These are phyloP conservation scores for Tenebrosternarchus preto DNA, from an alignment of 2,113 vertebrate species.

Conservation along the genomic window DNA sequence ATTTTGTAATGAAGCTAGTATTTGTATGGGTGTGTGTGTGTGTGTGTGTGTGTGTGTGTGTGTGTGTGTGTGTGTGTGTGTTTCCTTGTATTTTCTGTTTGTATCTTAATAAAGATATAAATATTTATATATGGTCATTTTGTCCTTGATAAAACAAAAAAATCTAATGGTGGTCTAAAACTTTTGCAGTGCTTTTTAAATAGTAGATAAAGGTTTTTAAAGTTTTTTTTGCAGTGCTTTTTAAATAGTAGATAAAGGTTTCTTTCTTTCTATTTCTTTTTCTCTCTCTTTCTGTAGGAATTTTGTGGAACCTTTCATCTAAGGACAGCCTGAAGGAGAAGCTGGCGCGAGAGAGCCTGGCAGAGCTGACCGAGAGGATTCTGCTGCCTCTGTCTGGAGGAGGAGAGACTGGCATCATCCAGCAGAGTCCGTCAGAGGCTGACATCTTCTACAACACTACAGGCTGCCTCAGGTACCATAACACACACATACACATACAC, in stretches of 20 bases:
- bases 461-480: conserved; percentile 87
- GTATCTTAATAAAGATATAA: neutral
- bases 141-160: neutral
- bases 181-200: no score
- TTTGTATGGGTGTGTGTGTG: no score
- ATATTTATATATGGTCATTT: no score
- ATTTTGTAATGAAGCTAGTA: no score
- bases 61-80: no score
- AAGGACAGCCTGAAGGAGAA: conserved; percentile 92
- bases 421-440: conserved; percentile 81
- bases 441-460: conserved; percentile 94
- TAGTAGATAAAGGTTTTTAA: no score
- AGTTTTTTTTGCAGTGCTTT: no score
- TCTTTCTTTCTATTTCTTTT: neutral
- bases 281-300: conserved; percentile 71
- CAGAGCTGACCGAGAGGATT: conserved; percentile 84
- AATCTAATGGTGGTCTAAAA: no score
- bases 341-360: conserved; percentile 82
- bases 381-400: conserved; percentile 82
- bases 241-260: neutral
- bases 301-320: conserved; percentile 97
- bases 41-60: no score
- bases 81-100: no score
- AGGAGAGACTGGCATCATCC: conserved; percentile 62
- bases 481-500: neutral